Base-by-base conservation (phyloP, 2,113 vertebrate species). In the Dipodomys spectabilis region DNA sequence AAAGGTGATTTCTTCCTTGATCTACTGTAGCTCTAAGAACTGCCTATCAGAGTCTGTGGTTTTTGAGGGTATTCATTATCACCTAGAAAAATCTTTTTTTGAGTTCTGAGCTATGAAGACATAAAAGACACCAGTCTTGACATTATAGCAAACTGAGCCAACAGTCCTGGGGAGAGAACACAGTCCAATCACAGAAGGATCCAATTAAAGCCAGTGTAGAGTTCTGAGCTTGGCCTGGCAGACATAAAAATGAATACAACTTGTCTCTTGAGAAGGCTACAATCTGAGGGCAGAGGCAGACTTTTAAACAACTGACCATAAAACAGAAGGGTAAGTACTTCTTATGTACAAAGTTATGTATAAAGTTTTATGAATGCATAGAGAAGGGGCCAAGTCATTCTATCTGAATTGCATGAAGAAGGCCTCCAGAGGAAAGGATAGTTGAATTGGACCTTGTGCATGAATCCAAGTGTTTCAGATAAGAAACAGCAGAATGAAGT, bases 121-220 rank as follows among this genome's bases (percentile, higher is more conserved):
- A 86, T 93, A 69, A 96, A 87, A 92, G 77, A 84, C 27, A 30
- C 12, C 72, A 86, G 82, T 71, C 71, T 91, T 96, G 94, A 72
- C 82, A 84, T 78, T 68, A 71, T 49, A 88, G 57, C 87, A 92
- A 82, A 35, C 74, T 32, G 45, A 90, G 53, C 90, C 78, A 64
- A 62, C 32, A 71, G 65, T 80, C 84, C 87, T 65, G 78, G 85
- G 78, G 90, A 90, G 74, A 53, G 62, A 93, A 93, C 23, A 60
- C 67, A 72, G 10, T 71, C 30, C 25, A 12, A 79, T 49, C 78
- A 71, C 90, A 90, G 74, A 92, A 71, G 84, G 78, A 85, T 62
- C 95, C 93, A 95, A 80, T 96, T 95, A 97, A 94, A 75, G 30
- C 23, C 87, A 78, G 88, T 35, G 22, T 30, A 49, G 7, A 49